Conservation (phyloP, 2,888 invertebrate genomes). For the Ormyrus pomaceus region DNA sequence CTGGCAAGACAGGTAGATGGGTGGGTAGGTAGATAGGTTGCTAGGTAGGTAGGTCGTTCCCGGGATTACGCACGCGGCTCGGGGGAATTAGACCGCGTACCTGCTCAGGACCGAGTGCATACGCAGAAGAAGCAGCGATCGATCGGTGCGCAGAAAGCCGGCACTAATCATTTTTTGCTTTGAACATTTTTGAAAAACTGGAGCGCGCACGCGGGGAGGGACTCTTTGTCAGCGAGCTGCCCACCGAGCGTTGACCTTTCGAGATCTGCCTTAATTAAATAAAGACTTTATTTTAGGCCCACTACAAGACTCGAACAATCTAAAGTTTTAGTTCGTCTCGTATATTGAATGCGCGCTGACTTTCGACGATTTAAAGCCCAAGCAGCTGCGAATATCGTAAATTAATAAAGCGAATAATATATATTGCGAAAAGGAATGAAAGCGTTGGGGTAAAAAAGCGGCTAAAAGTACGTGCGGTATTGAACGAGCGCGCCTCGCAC, state of each 20-base stretch:
- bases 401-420: too few relatives aligned
- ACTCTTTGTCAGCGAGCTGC: not conserved
- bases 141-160: not conserved
- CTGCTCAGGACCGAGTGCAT: conserved; percentile 67
- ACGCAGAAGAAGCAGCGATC: conserved; percentile 60
- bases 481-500: not conserved
- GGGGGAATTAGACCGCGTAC: conserved; percentile 73
- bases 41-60: conserved; percentile 67
- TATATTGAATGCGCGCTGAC: too few relatives aligned
- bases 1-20: conserved; percentile 58
- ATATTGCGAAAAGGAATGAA: too few relatives aligned
- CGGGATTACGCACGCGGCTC: conserved; percentile 65
- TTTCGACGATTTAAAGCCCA: too few relatives aligned
- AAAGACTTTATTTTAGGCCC: too few relatives aligned
- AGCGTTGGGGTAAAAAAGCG: too few relatives aligned
- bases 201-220: not conserved
- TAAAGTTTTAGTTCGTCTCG: too few relatives aligned
- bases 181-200: conserved; percentile 22
- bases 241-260: not conserved
- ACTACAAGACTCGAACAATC: too few relatives aligned
- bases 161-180: not conserved
- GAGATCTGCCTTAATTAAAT: too few relatives aligned
- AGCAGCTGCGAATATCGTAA: too few relatives aligned
- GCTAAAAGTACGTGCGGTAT: not conserved
- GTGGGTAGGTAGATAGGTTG: conserved; percentile 71